A percentile compares a stretch with the other conserved stretches of the same genome.
phyloP scores from a whole-genome alignment of 2,888 invertebrate species.

The Clivina fossor region DNA sequence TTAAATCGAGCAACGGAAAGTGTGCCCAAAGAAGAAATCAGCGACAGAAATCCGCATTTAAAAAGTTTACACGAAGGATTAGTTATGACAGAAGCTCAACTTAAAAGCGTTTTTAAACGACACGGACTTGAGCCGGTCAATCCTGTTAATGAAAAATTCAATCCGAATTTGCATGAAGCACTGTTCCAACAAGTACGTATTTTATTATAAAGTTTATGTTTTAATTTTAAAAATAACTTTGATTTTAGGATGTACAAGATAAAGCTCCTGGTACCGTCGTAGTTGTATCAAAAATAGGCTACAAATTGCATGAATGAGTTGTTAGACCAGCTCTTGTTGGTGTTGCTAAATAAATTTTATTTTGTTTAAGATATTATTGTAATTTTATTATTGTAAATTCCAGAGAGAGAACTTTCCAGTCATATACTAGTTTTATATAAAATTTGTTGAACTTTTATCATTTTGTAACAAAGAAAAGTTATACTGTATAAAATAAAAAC shows the following conservation, averaged over 20 bases:
- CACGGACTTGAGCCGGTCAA: slow-evolving; percentile 88
- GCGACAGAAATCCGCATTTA: slow-evolving; percentile 71
- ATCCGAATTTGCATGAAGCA: slow-evolving; percentile 96
- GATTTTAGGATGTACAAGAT: slow-evolving; percentile 69
- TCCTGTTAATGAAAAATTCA: slow-evolving; percentile 90
- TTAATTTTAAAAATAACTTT: slow-evolving; percentile 1
- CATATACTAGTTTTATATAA: neutral
- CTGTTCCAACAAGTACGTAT: slow-evolving; percentile 81
- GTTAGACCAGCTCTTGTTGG: slow-evolving; percentile 96
- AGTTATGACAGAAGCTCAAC: slow-evolving; percentile 82
- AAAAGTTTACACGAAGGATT: slow-evolving; percentile 87
- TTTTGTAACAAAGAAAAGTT: slow-evolving; percentile 26
- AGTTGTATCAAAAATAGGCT: slow-evolving; percentile 93
- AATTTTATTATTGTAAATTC: slow-evolving; percentile 17
- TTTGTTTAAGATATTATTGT: too few relatives aligned
- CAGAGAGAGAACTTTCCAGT: slow-evolving; percentile 11
- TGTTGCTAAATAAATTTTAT: slow-evolving; percentile 71
- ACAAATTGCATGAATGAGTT: slow-evolving; percentile 90
- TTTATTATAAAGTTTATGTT: slow-evolving; percentile 11
- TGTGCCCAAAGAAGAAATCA: slow-evolving; percentile 76
- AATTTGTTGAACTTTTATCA: slow-evolving; percentile 21
- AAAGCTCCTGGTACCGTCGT: slow-evolving; percentile 86
- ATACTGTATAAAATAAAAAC: too few relatives aligned
- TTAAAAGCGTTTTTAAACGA: slow-evolving; percentile 83
- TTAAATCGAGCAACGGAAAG: slow-evolving; percentile 83